phyloP scores from a whole-genome alignment of 92 coral and sea anemone species.

The Heliopora coerulea region DNA sequence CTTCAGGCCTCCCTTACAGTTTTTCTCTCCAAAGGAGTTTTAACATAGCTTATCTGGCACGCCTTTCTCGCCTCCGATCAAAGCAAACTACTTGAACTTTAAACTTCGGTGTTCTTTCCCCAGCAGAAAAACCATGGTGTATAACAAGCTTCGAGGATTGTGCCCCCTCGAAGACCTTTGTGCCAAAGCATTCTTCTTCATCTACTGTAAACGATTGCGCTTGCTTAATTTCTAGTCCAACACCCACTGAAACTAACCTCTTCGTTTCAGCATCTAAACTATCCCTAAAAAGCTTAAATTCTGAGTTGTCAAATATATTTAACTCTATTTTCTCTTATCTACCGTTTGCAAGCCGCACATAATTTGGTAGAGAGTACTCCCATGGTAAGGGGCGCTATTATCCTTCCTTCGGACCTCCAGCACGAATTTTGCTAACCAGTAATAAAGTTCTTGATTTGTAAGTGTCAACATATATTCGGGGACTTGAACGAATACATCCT shows the following conservation, averaged over 20 bases:
- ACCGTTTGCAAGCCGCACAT: constrained; percentile 46
- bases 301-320: constrained; percentile 31
- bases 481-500: too few species aligned
- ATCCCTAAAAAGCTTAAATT: constrained; percentile 41
- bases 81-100: constrained; percentile 6
- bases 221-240: constrained; percentile 21
- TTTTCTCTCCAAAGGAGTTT: constrained; percentile 22
- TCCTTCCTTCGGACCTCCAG: constrained; percentile 45
- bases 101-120: constrained; percentile 32
- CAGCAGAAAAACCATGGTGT: constrained; percentile 28
- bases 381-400: constrained; percentile 10
- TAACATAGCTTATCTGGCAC: constrained; percentile 24
- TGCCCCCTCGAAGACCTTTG: neutral
- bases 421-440: constrained; percentile 46
- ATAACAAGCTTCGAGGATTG: constrained; percentile 16
- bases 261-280: constrained; percentile 52
- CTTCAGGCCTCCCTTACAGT: constrained; percentile 21
- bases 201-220: neutral
- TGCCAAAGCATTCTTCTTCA: constrained; percentile 1
- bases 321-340: constrained; percentile 41
- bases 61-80: neutral
- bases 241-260: constrained; percentile 34
- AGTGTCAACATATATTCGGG: constrained; percentile 8
- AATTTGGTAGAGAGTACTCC: constrained; percentile 42
- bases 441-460: constrained; percentile 44